phyloP scores from a whole-genome alignment of 1,140 invertebrate species.

The Aphidius gifuensis region DNA sequence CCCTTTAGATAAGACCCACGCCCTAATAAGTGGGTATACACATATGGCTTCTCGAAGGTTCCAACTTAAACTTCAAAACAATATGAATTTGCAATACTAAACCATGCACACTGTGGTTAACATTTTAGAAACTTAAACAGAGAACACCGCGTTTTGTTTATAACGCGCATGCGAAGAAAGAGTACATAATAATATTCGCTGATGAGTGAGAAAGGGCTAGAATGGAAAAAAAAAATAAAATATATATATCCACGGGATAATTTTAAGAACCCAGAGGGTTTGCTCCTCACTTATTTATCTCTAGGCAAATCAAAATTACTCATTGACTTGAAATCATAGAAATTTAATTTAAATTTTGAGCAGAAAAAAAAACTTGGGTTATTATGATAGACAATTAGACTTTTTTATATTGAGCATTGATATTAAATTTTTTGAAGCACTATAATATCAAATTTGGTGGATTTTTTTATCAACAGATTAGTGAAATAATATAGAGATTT shows the following conservation, averaged over 20 bases:
- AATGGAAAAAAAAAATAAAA: not conserved
- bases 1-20: constrained; percentile 54
- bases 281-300: constrained; percentile 15
- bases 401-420: too few species aligned
- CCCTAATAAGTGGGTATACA: constrained; percentile 55
- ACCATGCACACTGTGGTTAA: constrained; percentile 38
- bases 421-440: too few species aligned
- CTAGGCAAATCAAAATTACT: constrained; percentile 16
- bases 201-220: not conserved
- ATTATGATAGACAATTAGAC: too few species aligned
- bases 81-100: too few species aligned
- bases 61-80: constrained; percentile 24
- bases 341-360: constrained; percentile 18
- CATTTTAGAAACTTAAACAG: constrained; percentile 33
- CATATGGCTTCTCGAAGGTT: constrained; percentile 30
- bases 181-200: not conserved
- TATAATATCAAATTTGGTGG: too few species aligned
- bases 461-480: too few species aligned
- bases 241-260: constrained; percentile 12
- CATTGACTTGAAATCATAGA: constrained; percentile 15
- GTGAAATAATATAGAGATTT: too few species aligned
- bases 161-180: too few species aligned
- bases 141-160: not conserved
- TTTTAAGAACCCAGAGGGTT: not conserved
- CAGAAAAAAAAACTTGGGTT: too few species aligned